Percentiles rank a stretch among this genome's conserved stretches.
phyloP scores from a whole-genome alignment of 2,888 invertebrate species.

The Galerucella pusilla region DNA sequence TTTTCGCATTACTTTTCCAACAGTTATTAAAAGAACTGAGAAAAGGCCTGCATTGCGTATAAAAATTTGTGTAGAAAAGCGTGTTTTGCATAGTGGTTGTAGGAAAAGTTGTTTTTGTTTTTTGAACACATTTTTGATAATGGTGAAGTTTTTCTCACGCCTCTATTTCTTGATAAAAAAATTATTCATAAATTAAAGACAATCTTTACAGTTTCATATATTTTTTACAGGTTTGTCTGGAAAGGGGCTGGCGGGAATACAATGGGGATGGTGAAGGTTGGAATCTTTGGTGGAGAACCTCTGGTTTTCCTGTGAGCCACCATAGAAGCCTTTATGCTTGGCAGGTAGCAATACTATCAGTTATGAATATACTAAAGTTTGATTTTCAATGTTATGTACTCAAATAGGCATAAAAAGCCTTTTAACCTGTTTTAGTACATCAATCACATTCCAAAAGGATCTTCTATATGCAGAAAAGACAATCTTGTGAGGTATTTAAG shows the following conservation, averaged over 20 bases:
- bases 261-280: slow-evolving; percentile 75
- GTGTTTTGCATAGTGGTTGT: too few relatives aligned
- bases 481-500: slow-evolving; percentile 80
- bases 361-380: background rate
- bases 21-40: too few relatives aligned
- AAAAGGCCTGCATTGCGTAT: too few relatives aligned
- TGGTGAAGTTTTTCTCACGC: too few relatives aligned
- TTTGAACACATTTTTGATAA: too few relatives aligned
- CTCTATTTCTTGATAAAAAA: too few relatives aligned
- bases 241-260: slow-evolving; percentile 85
- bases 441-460: slow-evolving; percentile 87
- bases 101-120: too few relatives aligned
- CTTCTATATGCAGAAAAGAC: slow-evolving; percentile 87
- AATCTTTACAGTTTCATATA: too few relatives aligned
- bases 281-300: slow-evolving; percentile 88
- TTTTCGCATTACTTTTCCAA: too few relatives aligned
- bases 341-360: slow-evolving; percentile 68
- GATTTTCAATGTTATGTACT: slow-evolving; percentile 9
- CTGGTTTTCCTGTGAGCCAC: slow-evolving; percentile 75
- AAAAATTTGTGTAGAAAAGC: too few relatives aligned
- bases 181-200: too few relatives aligned
- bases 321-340: slow-evolving; percentile 76
- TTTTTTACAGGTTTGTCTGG: slow-evolving; percentile 74
- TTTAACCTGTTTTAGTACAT: slow-evolving; percentile 69
- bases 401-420: too few relatives aligned